Conservation (phyloP, 2,797 vertebrate species). For the Lindbergichthys nudifrons region DNA sequence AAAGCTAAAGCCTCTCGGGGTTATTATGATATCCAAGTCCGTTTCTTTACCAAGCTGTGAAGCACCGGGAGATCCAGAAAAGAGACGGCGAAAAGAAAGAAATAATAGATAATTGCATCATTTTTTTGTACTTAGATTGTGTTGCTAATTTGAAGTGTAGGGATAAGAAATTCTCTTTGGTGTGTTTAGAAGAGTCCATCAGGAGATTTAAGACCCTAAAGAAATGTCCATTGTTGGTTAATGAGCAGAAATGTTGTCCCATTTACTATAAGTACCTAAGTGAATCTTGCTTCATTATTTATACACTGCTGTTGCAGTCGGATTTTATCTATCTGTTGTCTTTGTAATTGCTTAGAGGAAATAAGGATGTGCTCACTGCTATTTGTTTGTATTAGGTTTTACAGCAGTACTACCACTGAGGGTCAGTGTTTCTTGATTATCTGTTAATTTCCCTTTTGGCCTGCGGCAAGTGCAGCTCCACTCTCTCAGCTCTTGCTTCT, state of each 20-base stretch:
- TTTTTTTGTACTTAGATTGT: conserved; percentile 6
- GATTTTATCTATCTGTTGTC: conserved; percentile 54
- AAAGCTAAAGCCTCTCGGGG: conserved; percentile 59
- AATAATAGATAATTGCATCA: conserved; percentile 1
- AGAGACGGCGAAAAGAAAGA: conserved; percentile 14
- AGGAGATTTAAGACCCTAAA: conserved; percentile 12
- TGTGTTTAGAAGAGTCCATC: conserved; percentile 24
- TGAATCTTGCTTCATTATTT: conserved; percentile 59
- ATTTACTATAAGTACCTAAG: conserved; percentile 49
- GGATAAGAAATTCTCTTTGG: conserved; percentile 24
- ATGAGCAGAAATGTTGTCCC: conserved; percentile 53
- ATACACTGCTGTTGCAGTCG: conserved; percentile 42
- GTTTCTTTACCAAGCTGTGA: conserved; percentile 48
- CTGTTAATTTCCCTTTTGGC: conserved; percentile 73
- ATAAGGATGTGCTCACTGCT: conserved; percentile 37
- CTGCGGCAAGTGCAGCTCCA: conserved; percentile 30
- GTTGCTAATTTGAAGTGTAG: conserved; percentile 26
- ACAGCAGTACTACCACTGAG: conserved; percentile 42
- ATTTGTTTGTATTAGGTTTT: conserved; percentile 38
- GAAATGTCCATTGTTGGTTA: conserved; percentile 42
- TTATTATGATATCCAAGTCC: conserved; percentile 69
- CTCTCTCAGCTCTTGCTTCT: conserved; percentile 44
- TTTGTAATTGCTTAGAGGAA: conserved; percentile 55
- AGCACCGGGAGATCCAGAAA: conserved; percentile 6
- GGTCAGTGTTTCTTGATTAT: conserved; percentile 73